Conservation (phyloP, 2,113 vertebrate genomes). For the Plecotus auritus region DNA sequence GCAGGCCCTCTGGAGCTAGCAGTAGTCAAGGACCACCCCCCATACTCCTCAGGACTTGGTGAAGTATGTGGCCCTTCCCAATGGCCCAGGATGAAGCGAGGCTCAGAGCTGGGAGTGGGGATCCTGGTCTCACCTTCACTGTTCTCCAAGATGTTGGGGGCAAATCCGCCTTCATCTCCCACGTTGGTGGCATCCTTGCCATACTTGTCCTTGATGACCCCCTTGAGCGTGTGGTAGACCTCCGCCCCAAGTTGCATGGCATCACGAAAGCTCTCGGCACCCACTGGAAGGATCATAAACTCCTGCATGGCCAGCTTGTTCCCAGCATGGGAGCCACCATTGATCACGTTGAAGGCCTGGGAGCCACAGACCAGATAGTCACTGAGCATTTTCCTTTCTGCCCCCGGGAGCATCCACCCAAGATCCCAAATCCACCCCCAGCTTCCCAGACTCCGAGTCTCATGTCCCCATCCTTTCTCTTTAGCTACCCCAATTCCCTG, state of each 20-base stretch:
- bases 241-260: conserved; percentile 91
- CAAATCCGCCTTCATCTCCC: conserved; percentile 94
- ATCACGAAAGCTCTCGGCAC: conserved; percentile 92
- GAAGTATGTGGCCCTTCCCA: neutral
- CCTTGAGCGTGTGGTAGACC: conserved; percentile 93
- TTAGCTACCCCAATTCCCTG: neutral
- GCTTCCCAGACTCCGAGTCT: neutral
- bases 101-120: neutral
- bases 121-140: conserved; percentile 86
- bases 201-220: conserved; percentile 93
- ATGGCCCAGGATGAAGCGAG: neutral
- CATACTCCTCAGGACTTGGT: neutral
- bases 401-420: neutral
- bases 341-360: conserved; percentile 95
- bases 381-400: neutral
- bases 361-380: conserved; percentile 2
- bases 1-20: neutral
- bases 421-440: neutral
- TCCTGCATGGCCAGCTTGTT: conserved; percentile 96
- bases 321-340: conserved; percentile 92
- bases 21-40: neutral
- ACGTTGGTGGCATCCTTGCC: conserved; percentile 95
- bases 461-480: neutral
- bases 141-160: conserved; percentile 95
- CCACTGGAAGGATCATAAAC: conserved; percentile 95